phyloP scores from a whole-genome alignment of 2,797 vertebrate genomes.

The Alcedo atthis region DNA sequence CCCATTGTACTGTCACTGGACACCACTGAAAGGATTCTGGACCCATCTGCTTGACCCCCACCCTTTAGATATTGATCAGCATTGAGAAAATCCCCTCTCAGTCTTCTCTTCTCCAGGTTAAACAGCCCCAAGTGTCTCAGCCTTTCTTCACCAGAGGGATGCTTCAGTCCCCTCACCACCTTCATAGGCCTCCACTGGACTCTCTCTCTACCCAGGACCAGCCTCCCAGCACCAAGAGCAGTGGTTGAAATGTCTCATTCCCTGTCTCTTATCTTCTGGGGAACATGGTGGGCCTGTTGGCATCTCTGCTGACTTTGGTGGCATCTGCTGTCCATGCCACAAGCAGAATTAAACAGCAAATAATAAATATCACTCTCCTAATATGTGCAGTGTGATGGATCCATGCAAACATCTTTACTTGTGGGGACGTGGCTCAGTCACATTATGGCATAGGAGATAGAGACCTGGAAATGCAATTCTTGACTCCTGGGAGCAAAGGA shows the following conservation, averaged over 20 bases:
- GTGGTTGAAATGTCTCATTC: neutral
- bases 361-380: neutral
- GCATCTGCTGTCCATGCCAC: neutral
- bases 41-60: neutral
- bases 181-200: neutral
- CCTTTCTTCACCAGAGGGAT: neutral
- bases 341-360: neutral
- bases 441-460: neutral
- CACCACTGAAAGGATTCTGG: neutral
- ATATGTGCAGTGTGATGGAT: neutral
- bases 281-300: neutral
- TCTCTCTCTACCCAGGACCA: neutral
- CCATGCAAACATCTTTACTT: neutral
- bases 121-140: neutral
- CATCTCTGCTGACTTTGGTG: neutral
- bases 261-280: neutral
- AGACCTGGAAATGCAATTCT: fast-evolving
- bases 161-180: neutral
- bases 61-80: neutral
- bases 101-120: neutral
- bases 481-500: neutral
- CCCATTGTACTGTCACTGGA: neutral
- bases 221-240: fast-evolving
- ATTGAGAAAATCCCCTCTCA: neutral
- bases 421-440: neutral